Evolutionary conservation across 2,797 vertebrate species (phyloP), one percentile per base, ranked within the genome.

Genomic region (Ctenosaura bakeri): DNA sequence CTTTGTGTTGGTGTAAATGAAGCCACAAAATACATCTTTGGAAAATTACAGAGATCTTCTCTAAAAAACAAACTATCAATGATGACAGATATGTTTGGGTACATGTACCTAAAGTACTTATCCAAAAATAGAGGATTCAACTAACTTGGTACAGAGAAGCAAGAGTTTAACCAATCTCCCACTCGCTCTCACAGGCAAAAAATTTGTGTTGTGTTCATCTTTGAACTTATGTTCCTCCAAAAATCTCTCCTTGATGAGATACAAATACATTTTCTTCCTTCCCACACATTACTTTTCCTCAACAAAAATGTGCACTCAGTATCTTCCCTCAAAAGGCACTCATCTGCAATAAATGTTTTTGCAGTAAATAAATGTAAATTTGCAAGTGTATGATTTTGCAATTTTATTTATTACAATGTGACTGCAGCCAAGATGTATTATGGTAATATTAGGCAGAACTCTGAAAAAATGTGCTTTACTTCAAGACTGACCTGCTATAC

Each of bases 91-190:
- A 94, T 92, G 89, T 90, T 87, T 26, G 46, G 89, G 92, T 93
- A 93, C 56, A 93, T 81, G 89, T 71, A 93, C 79, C 85, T 79
- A 71, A 92, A 93, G 73, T 87, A 93, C 89, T 90, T 91, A 94
- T 93, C 93, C 95, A 96, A 96, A 96, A 93, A 94, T n/a, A 95
- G 96, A 59, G 62, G 46, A 92, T 93, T 22, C 85, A 91, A 89
- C 88, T 93, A 88, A 89, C 89, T 88, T 90, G 90, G 90, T 74
- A 92, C 89, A 64, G 91, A 91, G 9, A 42, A 77, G 78, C 1
- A 77, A 90, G 32, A 6, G 77, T 90, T 86, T 90, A 94, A 93
- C 56, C 52, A 56, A 91, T 83, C 88, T 89, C 54, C 71, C 10
- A 82, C 84, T 92, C 38, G 93, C 78, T 88, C 85, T 84, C 87